Evolutionary conservation across 2,888 invertebrate species (phyloP), one percentile per base, ranked within the genome.

Genomic region (Bursaphelenchus okinawaensis): DNA sequence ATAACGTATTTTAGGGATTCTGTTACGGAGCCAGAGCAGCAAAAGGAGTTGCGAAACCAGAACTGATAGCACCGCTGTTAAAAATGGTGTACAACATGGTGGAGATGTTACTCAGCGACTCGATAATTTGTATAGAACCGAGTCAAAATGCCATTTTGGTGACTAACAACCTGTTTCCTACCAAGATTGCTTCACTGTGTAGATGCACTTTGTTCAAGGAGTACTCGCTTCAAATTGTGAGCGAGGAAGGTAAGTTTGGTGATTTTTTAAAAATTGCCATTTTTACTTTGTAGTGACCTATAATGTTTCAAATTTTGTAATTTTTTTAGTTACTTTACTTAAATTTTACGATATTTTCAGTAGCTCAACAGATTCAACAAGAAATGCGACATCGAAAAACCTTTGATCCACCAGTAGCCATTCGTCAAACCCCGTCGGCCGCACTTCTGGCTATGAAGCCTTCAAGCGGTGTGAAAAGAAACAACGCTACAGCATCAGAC

Each of bases 401-500:
- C 40, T 54, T 73, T 4, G 65, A 72, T 28, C 70, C 65, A 24
- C 66, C 71, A 16, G 58, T 68, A 7, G 66, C 71, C 12, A 63
- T 75, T 23, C 65, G 71, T 7, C 57, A 52, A 26, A 63, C 65
- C 12, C 72, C 68, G 19, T 75, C 73, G 7, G 73, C 75, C 8
- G 73, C 73, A 8, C 54, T 73, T 23, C 29, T 73, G 20, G 73
- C 69, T 24, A 75, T 73, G 73, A 73, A 73, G 51, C 73, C 73
- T 3, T 63, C 75, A n/a, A 74, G 71, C 19, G 73, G 73, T 19
- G 74, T 74, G 7, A 73, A 73, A 40, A 64, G 72, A 6, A 71
- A 75, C 54, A 74, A 66, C 56, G 68, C 66, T 26, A 68, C 71
- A 12, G 56, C 69, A 7, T 55, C 59, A 9, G 69, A 58, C 61